Conservation (phyloP, 2,113 vertebrate species). For the Cisticola juncidis region DNA sequence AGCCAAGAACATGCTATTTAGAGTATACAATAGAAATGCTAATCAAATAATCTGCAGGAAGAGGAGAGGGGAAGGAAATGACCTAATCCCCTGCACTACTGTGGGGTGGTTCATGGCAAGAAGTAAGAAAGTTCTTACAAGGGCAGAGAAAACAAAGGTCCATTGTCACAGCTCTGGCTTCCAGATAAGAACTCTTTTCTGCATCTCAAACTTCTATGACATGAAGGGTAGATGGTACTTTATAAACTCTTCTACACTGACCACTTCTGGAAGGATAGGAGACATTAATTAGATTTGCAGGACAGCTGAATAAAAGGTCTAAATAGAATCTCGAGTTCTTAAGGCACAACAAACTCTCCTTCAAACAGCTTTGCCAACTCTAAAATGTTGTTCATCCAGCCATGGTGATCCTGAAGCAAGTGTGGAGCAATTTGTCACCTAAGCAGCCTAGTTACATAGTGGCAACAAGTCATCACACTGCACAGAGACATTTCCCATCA, state of each 20-base stretch:
- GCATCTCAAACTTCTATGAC: neutral
- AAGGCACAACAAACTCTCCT: neutral
- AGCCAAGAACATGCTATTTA: constrained; percentile 52
- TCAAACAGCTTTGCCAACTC: neutral
- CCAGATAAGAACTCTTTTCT: neutral
- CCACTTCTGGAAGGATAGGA: neutral
- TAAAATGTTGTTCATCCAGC: neutral
- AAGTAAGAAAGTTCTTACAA: constrained; percentile 25
- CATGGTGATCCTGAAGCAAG: neutral
- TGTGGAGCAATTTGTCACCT: rapidly evolving
- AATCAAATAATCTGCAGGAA: constrained; percentile 67
- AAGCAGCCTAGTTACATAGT: neutral
- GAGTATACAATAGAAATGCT: constrained; percentile 60
- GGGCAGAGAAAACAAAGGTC: neutral
- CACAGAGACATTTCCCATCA: neutral
- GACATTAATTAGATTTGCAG: neutral
- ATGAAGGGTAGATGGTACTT: neutral
- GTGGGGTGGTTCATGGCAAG: constrained; percentile 5
- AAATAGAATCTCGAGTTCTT: neutral
- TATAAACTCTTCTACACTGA: neutral
- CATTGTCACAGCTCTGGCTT: neutral
- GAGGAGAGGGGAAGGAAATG: constrained; percentile 61
- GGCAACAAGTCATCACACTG: neutral
- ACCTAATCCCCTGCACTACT: constrained; percentile 47
- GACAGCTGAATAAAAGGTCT: neutral